These are phyloP conservation scores for Rugalucina vietnamica DNA, from an alignment of 2,888 invertebrate species.

Conservation along the genomic window DNA sequence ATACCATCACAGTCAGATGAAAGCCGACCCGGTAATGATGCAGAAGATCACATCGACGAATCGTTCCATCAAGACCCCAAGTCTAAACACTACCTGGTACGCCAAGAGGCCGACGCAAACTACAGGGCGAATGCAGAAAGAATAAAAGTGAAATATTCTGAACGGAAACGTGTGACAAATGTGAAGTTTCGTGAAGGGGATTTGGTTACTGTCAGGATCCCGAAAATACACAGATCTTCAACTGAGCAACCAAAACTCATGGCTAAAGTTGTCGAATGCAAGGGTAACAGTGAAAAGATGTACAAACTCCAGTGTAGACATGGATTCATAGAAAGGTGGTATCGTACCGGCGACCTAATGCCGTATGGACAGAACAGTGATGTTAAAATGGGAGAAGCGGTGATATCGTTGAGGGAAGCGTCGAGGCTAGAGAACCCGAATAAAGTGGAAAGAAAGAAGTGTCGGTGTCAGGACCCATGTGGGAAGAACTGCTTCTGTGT, in stretches of 20 bases:
- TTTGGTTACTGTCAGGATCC: background rate
- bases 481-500: conserved; percentile 3
- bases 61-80: background rate
- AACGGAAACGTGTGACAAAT: background rate
- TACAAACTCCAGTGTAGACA: background rate
- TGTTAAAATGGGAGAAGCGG: background rate
- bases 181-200: background rate
- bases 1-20: too few species aligned
- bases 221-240: background rate
- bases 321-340: conserved; percentile 2
- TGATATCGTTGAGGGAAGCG: background rate
- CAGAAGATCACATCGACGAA: too few species aligned
- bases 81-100: background rate
- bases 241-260: background rate
- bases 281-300: background rate
- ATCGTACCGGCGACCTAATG: background rate
- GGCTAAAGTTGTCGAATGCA: background rate
- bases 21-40: too few species aligned
- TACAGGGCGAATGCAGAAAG: background rate
- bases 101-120: background rate
- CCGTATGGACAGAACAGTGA: background rate
- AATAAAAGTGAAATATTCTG: background rate
- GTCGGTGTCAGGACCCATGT: conserved; percentile 1
- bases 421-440: background rate
- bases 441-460: background rate